Conservation (phyloP, 2,113 vertebrate species). For the Herpetotheres cachinnans region DNA sequence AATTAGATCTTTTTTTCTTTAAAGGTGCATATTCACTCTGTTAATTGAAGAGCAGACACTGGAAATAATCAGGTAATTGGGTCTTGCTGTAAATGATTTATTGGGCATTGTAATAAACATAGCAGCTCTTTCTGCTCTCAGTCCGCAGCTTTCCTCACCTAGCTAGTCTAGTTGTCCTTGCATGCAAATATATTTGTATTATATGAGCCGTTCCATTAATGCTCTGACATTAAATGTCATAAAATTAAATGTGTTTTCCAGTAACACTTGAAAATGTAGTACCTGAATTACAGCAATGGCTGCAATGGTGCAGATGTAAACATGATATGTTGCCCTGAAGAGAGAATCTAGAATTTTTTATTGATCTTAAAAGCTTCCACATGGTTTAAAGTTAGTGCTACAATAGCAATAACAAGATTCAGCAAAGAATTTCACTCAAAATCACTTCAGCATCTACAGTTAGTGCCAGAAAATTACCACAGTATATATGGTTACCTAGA, state of each 20-base stretch:
- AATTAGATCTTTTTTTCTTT: not conserved
- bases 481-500: not conserved
- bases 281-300: not conserved
- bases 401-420: not conserved
- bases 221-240: not conserved
- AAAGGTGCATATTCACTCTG: not conserved
- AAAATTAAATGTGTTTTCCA: not conserved
- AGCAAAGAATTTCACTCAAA: not conserved
- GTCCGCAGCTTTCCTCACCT: not conserved
- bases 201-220: not conserved
- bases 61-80: not conserved
- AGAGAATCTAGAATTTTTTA: not conserved
- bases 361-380: not conserved
- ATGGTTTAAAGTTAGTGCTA: not conserved
- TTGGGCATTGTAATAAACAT: not conserved
- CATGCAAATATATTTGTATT: not conserved
- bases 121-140: not conserved
- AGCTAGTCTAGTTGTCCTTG: not conserved
- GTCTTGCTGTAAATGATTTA: not conserved
- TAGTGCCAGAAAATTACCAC: not conserved
- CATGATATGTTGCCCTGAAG: fast-evolving
- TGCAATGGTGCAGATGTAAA: not conserved
- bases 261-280: not conserved
- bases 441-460: not conserved
- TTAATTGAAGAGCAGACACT: not conserved